phyloP scores from a whole-genome alignment of 1,140 invertebrate species.

The Diorhabda elongata region DNA sequence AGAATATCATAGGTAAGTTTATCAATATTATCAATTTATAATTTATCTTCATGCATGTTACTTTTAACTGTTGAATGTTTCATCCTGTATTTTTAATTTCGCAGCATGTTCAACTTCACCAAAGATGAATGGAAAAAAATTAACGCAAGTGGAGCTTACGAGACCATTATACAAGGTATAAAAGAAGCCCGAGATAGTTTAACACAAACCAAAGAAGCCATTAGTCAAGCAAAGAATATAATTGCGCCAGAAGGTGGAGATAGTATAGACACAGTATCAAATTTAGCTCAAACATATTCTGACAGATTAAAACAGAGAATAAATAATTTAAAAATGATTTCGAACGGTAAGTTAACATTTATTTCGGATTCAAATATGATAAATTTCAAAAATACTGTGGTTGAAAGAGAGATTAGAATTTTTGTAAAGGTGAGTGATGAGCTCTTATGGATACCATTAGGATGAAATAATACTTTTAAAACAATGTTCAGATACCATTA shows the following conservation, averaged over 20 bases:
- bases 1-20: constrained; percentile 22
- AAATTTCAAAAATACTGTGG: no score
- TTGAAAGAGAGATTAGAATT: no score
- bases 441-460: no score
- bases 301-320: constrained; percentile 37
- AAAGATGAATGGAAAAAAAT: constrained; percentile 65
- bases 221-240: constrained; percentile 55
- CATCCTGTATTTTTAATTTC: constrained; percentile 24
- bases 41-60: not conserved
- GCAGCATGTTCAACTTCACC: constrained; percentile 65
- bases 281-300: constrained; percentile 34
- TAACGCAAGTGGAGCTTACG: constrained; percentile 75
- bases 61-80: not conserved
- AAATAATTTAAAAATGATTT: constrained; percentile 31
- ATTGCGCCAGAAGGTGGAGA: constrained; percentile 47
- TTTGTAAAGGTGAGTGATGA: no score
- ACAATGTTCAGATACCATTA: no score
- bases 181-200: constrained; percentile 60
- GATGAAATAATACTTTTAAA: no score
- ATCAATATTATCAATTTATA: not conserved
- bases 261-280: constrained; percentile 49
- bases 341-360: constrained; percentile 27
- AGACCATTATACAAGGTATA: constrained; percentile 70
- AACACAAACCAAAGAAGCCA: constrained; percentile 59
- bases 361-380: not conserved